Evolutionary conservation across 2,888 invertebrate genomes (phyloP), one percentile per base, ranked within the genome.

Genomic region (Philopedon plagiatum): DNA sequence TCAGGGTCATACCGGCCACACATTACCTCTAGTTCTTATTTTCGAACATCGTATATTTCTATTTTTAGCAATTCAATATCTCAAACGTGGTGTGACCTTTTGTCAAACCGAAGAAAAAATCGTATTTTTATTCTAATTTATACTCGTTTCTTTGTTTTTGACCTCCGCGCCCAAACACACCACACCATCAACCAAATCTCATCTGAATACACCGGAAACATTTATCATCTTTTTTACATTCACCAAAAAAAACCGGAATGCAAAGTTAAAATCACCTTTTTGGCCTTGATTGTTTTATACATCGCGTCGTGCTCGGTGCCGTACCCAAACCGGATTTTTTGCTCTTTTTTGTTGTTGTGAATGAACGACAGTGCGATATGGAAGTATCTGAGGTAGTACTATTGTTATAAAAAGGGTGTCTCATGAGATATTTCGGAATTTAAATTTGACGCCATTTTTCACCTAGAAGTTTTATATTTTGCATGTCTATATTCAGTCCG

Each of bases 221-320:
- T 66, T 66, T 57, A 66, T 66, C 66, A 66, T 66, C 23, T 58
- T 34, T 60, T 41, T 64, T 41, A 41, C 54, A 23, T 63, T 37
- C 37, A 39, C 54, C 39, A 39, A 41, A 66, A 41, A 66, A 58
- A 66, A 66, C 44, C 37, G 57, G 49, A 58, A 37, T 66, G 66
- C 57, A 44, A 46, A 57, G 57, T 63, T 39, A 58, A 66, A 49
- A 66, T 66, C 58, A 58, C 57, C 46, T 58, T 58, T 67, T 58
- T 67, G 67, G 67, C 67, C 67, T 67, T 67, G 67, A 51, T 49
- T 60, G 67, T 51, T 56, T 65, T 65, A n/a, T n/a, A 63, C 23
- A 19, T 21, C 54, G 61, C 46, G 63, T 63, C 23, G 62, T 18
- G 46, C 39, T 23, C 39, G 41, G 37, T 49, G 60, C 67, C 67